phyloP scores from a whole-genome alignment of 2,888 invertebrate genomes.

The Timema cristinae region DNA sequence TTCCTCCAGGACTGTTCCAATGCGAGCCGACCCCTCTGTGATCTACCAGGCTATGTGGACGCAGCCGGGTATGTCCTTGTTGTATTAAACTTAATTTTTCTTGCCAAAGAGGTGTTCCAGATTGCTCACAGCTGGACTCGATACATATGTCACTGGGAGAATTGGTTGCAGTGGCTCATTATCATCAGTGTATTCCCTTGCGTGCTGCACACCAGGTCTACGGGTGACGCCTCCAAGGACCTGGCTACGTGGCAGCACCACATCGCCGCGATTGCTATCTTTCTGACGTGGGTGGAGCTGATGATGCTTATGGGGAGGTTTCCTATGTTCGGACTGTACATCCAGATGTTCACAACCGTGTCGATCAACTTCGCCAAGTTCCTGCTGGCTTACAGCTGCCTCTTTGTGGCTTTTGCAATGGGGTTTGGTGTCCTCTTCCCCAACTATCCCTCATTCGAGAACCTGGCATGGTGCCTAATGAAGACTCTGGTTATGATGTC shows the following conservation, averaged over 20 bases:
- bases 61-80: slow-evolving; percentile 50
- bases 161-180: slow-evolving; percentile 77
- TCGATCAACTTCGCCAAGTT: slow-evolving; percentile 80
- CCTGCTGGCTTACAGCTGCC: slow-evolving; percentile 72
- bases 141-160: slow-evolving; percentile 80
- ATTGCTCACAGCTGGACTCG: slow-evolving; percentile 65
- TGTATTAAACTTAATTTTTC: slow-evolving; percentile 32
- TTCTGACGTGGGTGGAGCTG: slow-evolving; percentile 76
- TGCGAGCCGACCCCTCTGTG: slow-evolving; percentile 34
- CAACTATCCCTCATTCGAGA: slow-evolving; percentile 66
- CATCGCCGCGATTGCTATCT: slow-evolving; percentile 71
- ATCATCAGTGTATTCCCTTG: slow-evolving; percentile 67
- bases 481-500: slow-evolving; percentile 88
- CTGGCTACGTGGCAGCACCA: slow-evolving; percentile 69
- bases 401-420: slow-evolving; percentile 74
- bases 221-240: slow-evolving; percentile 34
- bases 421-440: slow-evolving; percentile 79
- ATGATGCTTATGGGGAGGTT: slow-evolving; percentile 84
- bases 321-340: slow-evolving; percentile 79
- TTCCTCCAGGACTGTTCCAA: slow-evolving; percentile 39
- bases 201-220: slow-evolving; percentile 26
- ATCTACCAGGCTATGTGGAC: slow-evolving; percentile 19
- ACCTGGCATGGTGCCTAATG: slow-evolving; percentile 60
- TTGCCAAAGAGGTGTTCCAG: slow-evolving; percentile 71
- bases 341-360: slow-evolving; percentile 83